Conservation (phyloP, 1,140 invertebrate species). For the Batillaria attramentaria region DNA sequence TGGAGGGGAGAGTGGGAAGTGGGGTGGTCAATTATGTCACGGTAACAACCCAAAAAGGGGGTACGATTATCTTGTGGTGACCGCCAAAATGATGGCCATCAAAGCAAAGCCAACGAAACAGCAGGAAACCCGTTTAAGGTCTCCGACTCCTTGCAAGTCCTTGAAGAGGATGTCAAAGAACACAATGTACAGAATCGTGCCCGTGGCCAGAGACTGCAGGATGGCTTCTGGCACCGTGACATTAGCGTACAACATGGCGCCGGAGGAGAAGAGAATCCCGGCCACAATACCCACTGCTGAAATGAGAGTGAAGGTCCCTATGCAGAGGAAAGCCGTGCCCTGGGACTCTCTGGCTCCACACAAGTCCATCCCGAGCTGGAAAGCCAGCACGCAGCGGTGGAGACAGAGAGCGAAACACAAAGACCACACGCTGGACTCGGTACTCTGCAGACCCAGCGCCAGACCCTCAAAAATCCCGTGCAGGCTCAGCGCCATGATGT, state of each 20-base stretch:
- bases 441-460: slow-evolving; percentile 82
- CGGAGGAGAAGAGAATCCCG: slow-evolving; percentile 74
- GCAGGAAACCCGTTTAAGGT: slow-evolving; percentile 63
- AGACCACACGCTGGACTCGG: slow-evolving; percentile 63
- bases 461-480: slow-evolving; percentile 94
- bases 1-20: too few relatives aligned
- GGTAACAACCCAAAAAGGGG: too few relatives aligned
- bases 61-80: slow-evolving; percentile 42
- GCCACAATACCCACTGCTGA: slow-evolving; percentile 79
- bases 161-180: slow-evolving; percentile 90
- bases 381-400: slow-evolving; percentile 61
- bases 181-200: slow-evolving; percentile 93
- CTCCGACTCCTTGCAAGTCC: slow-evolving; percentile 68
- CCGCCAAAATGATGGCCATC: slow-evolving; percentile 64
- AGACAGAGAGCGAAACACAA: slow-evolving; percentile 62
- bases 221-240: slow-evolving; percentile 73
- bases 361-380: slow-evolving; percentile 63
- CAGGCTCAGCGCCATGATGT: slow-evolving; percentile 89
- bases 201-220: slow-evolving; percentile 83
- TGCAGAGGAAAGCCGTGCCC: slow-evolving; percentile 68
- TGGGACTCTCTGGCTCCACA: slow-evolving; percentile 74
- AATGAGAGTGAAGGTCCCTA: slow-evolving; percentile 78
- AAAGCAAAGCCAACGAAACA: slow-evolving; percentile 65
- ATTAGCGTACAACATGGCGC: slow-evolving; percentile 60
- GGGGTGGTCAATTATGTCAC: too few relatives aligned